These are phyloP conservation scores for Prionailurus viverrinus DNA, from an alignment of 2,113 vertebrate species.

Conservation along the genomic window DNA sequence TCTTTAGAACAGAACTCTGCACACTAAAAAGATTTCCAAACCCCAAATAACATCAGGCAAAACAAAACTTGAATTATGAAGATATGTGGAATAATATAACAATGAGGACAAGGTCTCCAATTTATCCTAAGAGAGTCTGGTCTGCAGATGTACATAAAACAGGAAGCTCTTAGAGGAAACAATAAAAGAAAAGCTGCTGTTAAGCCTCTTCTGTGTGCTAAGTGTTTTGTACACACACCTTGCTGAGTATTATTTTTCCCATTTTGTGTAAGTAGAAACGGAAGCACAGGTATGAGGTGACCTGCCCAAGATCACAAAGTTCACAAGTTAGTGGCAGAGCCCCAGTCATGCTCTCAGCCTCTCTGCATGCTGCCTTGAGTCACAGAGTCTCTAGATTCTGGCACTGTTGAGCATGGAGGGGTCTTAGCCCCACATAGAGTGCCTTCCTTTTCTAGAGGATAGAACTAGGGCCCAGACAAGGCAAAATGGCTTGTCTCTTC, in stretches of 20 bases:
- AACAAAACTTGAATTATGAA: slow-evolving; percentile 16
- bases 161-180: background rate
- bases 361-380: background rate
- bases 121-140: background rate
- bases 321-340: background rate
- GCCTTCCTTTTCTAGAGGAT: background rate
- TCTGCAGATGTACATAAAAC: background rate
- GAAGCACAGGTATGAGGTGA: background rate
- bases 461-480: background rate
- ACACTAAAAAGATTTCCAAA: slow-evolving; percentile 28
- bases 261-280: background rate
- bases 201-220: background rate
- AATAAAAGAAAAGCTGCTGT: slow-evolving; percentile 4
- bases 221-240: background rate
- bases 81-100: background rate
- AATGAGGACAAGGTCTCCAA: background rate
- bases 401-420: background rate
- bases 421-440: background rate
- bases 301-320: background rate
- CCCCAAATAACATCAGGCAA: background rate
- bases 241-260: background rate
- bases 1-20: slow-evolving; percentile 45
- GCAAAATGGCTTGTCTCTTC: background rate
- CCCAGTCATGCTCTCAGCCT: background rate
- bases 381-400: background rate